phyloP scores from a whole-genome alignment of 2,888 invertebrate species.

The Osmoderma eremita region DNA sequence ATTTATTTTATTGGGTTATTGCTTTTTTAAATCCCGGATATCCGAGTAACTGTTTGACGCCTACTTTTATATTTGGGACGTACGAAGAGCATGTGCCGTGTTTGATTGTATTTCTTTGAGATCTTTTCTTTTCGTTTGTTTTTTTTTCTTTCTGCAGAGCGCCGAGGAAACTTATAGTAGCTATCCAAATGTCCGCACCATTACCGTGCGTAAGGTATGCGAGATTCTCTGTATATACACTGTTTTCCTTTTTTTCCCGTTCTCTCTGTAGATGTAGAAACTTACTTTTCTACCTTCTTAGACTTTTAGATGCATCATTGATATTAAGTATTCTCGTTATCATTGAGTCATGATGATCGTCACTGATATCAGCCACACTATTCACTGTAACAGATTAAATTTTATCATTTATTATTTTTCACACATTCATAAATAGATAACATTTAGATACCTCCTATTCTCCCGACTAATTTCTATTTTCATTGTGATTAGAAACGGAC shows the following conservation, averaged over 20 bases:
- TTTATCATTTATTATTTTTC: too few species aligned
- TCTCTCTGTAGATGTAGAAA: too few species aligned
- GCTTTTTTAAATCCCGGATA: too few species aligned
- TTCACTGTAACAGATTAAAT: too few species aligned
- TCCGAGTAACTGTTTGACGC: too few species aligned
- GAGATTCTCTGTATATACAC: conserved; percentile 36
- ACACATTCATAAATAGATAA: too few species aligned
- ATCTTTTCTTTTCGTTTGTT: conserved; percentile 51
- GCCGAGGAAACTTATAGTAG: conserved; percentile 74
- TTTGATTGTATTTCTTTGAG: conserved; percentile 49
- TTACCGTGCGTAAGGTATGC: conserved; percentile 85
- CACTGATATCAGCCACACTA: too few species aligned
- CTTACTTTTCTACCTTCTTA: not conserved
- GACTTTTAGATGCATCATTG: not conserved
- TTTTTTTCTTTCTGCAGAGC: conserved; percentile 68
- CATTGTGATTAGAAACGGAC: too few species aligned
- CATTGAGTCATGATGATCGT: too few species aligned
- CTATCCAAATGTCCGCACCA: conserved; percentile 82
- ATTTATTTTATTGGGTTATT: too few species aligned
- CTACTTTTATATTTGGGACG: conserved; percentile 44
- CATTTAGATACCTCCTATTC: too few species aligned
- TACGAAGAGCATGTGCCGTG: conserved; percentile 50
- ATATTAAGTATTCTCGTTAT: not conserved
- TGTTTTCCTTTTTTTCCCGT: not conserved
- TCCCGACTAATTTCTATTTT: too few species aligned